Conservation (phyloP, 2,888 invertebrate species). For the Bombylius discolor region DNA sequence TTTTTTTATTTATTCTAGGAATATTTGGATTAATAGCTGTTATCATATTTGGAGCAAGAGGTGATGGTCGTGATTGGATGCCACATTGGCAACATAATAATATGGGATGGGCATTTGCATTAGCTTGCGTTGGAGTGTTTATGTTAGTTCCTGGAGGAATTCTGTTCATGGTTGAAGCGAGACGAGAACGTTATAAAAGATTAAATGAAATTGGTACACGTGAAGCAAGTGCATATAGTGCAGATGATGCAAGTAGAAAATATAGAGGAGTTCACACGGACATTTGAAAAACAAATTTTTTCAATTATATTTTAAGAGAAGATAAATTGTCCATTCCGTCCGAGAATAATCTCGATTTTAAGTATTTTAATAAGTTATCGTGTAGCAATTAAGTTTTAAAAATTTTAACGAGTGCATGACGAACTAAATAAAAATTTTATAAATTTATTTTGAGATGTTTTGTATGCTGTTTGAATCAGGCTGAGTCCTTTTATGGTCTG, state of each 20-base stretch:
- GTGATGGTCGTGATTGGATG: slow-evolving; percentile 90
- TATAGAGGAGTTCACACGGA: slow-evolving; percentile 2
- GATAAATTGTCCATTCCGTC: no score
- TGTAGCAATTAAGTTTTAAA: no score
- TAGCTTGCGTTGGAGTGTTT: slow-evolving; percentile 69
- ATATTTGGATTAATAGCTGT: slow-evolving; percentile 71
- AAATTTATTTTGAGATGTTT: no score
- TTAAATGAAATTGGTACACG: slow-evolving; percentile 56
- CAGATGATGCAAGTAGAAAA: slow-evolving; percentile 39
- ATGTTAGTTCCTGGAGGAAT: slow-evolving; percentile 62
- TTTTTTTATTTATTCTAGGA: slow-evolving; percentile 36
- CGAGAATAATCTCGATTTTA: no score
- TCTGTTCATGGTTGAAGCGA: slow-evolving; percentile 70
- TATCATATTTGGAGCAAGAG: slow-evolving; percentile 77
- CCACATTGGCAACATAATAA: slow-evolving; percentile 93
- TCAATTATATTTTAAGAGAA: no score
- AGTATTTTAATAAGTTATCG: no score
- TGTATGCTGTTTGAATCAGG: no score
- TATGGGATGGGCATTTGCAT: slow-evolving; percentile 85
- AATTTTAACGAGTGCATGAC: no score
- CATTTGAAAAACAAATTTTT: background rate
- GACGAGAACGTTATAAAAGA: slow-evolving; percentile 60
- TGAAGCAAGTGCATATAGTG: slow-evolving; percentile 50
- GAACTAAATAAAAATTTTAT: no score
- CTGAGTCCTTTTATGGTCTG: no score